Evolutionary conservation across 2,888 invertebrate genomes (phyloP).

Genomic region (Macrostomum cliftonense): DNA sequence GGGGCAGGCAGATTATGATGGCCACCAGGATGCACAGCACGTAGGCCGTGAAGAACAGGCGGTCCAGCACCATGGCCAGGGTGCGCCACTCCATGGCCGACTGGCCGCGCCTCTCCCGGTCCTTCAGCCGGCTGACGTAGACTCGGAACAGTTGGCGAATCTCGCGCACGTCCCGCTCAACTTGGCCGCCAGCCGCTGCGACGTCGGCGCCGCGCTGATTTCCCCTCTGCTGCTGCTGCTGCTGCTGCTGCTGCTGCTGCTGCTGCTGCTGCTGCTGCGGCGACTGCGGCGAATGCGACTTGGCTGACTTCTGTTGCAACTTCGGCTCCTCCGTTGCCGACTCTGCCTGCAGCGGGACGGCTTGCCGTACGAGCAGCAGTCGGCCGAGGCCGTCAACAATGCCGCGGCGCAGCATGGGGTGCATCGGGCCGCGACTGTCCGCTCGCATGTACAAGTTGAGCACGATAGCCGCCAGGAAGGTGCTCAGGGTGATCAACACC

Average conservation of each 20-base stretch:
- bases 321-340: too few relatives aligned
- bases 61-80: conserved; percentile 9
- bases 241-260: too few relatives aligned
- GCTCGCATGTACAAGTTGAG: conserved; percentile 12
- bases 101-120: conserved; percentile 1
- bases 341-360: too few relatives aligned
- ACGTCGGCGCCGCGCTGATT: too few relatives aligned
- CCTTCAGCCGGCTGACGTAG: conserved; percentile 10
- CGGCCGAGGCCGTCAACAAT: too few relatives aligned
- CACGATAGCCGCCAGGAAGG: conserved; percentile 10
- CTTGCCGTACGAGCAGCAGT: too few relatives aligned
- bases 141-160: conserved; percentile 3
- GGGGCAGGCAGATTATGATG: conserved; percentile 4
- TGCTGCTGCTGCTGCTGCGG: too few relatives aligned
- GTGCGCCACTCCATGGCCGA: conserved; percentile 13
- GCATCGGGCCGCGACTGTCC: conserved; percentile 6
- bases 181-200: too few relatives aligned
- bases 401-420: neutral
- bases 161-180: conserved; percentile 9
- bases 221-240: too few relatives aligned
- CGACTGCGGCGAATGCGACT: too few relatives aligned
- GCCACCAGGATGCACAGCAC: conserved; percentile 6
- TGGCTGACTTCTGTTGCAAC: too few relatives aligned
- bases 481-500: conserved; percentile 12
- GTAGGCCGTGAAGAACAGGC: conserved; percentile 10